phyloP scores from a whole-genome alignment of 2,113 vertebrate species.

The Psephotus haematonotus region DNA sequence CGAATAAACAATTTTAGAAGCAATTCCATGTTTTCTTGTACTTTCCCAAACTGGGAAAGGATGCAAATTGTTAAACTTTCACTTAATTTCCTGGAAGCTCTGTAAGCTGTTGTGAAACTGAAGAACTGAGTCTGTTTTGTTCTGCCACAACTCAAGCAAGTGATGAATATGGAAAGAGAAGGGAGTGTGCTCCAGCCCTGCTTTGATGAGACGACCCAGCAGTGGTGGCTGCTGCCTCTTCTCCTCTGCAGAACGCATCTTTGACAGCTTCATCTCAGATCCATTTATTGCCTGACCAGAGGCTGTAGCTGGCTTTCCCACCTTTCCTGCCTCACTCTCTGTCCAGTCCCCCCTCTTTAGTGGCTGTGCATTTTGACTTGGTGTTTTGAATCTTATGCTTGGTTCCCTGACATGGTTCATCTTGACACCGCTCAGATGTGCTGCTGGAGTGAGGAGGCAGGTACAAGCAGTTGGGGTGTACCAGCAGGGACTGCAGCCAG shows the following conservation, averaged over 20 bases:
- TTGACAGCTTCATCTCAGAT: background rate
- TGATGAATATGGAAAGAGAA: background rate
- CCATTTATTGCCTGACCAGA: background rate
- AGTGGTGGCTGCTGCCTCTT: background rate
- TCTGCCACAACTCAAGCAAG: background rate
- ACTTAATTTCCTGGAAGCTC: conserved; percentile 5
- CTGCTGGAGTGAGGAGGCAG: background rate
- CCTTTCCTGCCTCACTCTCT: background rate
- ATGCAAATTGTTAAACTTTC: conserved; percentile 17
- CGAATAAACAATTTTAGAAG: background rate
- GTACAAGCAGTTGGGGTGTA: background rate
- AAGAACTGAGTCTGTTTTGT: background rate
- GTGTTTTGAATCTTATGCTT: fast-evolving
- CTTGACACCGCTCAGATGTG: background rate
- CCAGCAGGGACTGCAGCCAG: background rate
- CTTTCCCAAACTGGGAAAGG: background rate
- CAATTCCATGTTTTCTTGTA: background rate
- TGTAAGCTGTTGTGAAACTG: background rate
- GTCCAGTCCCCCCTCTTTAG: fast-evolving
- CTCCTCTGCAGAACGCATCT: background rate
- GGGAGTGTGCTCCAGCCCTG: background rate
- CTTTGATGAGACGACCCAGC: background rate
- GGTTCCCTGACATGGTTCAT: background rate
- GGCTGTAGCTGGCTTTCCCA: background rate
- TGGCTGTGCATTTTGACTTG: background rate